Evolutionary conservation across 2,888 invertebrate species (phyloP), one percentile per base, ranked within the genome.

Genomic region (Tenthredo mesomela): DNA sequence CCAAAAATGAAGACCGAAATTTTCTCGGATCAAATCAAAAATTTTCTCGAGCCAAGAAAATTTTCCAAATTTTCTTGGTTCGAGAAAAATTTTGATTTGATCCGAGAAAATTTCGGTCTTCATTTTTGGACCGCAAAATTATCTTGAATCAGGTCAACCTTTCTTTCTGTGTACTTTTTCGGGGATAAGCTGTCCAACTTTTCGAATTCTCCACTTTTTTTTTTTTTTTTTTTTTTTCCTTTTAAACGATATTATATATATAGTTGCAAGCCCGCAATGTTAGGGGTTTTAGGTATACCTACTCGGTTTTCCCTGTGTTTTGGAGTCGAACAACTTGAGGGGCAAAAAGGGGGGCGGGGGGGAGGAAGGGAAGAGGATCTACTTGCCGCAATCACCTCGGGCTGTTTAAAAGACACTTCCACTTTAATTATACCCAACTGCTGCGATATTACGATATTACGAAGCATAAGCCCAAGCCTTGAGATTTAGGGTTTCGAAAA

Each of bases 321-420:
- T 67, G 5, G 67, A 67, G 67, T 67, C 67, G 67, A 67, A 67
- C 33, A 67, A 67, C 15, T 67, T 33, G 33, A 33, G 18, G 67
- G 12, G 29, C 1, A 33, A 2, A 33, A 33, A 2, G 33, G 33
- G 33, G 4, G 33, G 33, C 2, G 67, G 29, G n/a, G n/a, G n/a
- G n/a, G n/a, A n/a, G n/a, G n/a, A n/a, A n/a, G n/a, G n/a, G n/a
- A n/a, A n/a, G 58, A 37, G 29, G 58, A 80, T 61, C 70, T 82
- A 65, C 85, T 85, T 85, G 80, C 82, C 88, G 89, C 89, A 88
- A 92, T 90, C 89, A 91, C 92, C 90, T 86, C 89, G 85, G 91
- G 92, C 92, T 91, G 90, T 91, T 92, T 91, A 90, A 91, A 92
- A 92, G 92, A 91, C 90, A 90, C 90, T 92, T 92, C 89, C 87